Evolutionary conservation across 1,140 invertebrate species (phyloP).

Genomic region (Cyrtorhinus lividipennis): DNA sequence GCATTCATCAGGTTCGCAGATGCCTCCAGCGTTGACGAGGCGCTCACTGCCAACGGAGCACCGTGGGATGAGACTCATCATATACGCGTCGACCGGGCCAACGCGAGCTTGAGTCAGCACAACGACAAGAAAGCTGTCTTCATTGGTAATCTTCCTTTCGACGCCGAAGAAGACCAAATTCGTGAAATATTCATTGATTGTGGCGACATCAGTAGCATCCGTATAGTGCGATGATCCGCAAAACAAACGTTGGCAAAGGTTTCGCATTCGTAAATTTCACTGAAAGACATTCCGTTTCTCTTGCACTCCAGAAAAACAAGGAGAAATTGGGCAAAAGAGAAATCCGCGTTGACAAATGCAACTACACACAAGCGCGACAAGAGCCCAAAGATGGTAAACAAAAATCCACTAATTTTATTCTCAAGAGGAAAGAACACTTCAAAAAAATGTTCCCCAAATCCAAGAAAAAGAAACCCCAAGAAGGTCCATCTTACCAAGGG

Average conservation of each 20-base stretch:
- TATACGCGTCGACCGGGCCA: slow-evolving; percentile 41
- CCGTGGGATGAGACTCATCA: slow-evolving; percentile 41
- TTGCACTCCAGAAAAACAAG: background rate
- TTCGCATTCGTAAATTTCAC: slow-evolving; percentile 40
- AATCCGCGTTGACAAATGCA: background rate
- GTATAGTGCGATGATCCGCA: slow-evolving; percentile 52
- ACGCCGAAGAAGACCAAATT: slow-evolving; percentile 50
- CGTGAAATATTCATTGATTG: slow-evolving; percentile 53
- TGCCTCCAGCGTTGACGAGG: slow-evolving; percentile 37
- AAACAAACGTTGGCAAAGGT: slow-evolving; percentile 55
- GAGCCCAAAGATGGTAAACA: background rate
- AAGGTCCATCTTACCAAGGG: background rate
- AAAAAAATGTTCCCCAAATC: background rate
- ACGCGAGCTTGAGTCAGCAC: slow-evolving; percentile 29
- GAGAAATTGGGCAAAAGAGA: slow-evolving; percentile 1
- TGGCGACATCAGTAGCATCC: slow-evolving; percentile 51
- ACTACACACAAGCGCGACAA: background rate
- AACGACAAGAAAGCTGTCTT: slow-evolving; percentile 52
- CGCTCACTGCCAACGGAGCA: slow-evolving; percentile 46
- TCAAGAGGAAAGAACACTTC: background rate
- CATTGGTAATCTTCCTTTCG: slow-evolving; percentile 56
- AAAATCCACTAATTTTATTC: background rate
- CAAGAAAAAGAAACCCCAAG: background rate
- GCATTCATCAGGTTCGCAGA: slow-evolving; percentile 46
- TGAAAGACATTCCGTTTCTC: slow-evolving; percentile 24